Percentiles rank a stretch among this genome's conserved stretches.
Conservation (phyloP, 2,113 vertebrate species). For the Suricata suricatta region DNA sequence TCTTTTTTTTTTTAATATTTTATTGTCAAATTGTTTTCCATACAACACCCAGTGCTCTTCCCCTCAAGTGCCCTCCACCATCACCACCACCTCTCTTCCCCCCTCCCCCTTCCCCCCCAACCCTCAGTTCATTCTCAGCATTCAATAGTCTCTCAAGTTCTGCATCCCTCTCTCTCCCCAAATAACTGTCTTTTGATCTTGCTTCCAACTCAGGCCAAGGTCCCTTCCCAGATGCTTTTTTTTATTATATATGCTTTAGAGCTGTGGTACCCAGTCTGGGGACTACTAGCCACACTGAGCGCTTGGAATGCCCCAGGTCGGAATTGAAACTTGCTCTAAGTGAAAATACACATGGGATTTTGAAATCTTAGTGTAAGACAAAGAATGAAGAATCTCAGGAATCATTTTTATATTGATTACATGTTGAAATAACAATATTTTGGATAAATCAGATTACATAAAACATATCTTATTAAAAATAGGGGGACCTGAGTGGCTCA, state of each 20-base stretch:
- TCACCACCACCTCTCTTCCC: too few relatives aligned
- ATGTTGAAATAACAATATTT: neutral
- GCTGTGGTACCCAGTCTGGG: rapidly evolving
- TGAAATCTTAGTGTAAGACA: neutral
- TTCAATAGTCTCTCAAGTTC: too few relatives aligned
- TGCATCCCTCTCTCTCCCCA: too few relatives aligned
- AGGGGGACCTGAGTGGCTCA: neutral
- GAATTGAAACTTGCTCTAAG: neutral
- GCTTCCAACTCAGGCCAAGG: neutral
- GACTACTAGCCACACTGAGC: neutral
- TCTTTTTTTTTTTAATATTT: too few relatives aligned
- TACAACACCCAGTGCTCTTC: too few relatives aligned
- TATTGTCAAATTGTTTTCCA: too few relatives aligned
- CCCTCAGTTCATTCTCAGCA: too few relatives aligned
- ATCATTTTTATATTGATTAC: neutral
- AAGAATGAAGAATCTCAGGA: neutral
- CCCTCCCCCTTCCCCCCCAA: too few relatives aligned
- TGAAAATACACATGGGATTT: neutral
- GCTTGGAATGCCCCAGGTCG: neutral
- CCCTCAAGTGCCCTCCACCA: too few relatives aligned
- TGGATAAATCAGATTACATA: neutral
- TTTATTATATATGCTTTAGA: neutral
- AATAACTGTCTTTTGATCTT: neutral
- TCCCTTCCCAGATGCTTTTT: neutral
- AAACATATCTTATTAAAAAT: neutral